These are phyloP conservation scores for Disparrhopalites patrizii DNA, from an alignment of 2,888 invertebrate genomes.

Conservation along the genomic window DNA sequence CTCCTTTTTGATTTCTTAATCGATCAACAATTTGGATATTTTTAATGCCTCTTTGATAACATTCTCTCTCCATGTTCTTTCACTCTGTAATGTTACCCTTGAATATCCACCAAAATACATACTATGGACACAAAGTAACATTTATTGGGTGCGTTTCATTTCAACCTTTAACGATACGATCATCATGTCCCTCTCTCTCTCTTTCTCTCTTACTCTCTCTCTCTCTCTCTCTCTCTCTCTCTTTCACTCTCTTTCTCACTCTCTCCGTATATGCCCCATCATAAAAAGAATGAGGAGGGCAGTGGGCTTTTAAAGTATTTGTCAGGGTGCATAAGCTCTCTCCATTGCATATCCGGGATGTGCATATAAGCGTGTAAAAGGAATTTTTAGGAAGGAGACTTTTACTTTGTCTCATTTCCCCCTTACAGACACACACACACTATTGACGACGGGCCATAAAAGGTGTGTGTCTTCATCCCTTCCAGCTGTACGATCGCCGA, in stretches of 20 bases:
- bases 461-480: slow-evolving; percentile 27
- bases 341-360: slow-evolving; percentile 23
- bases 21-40: slow-evolving; percentile 1
- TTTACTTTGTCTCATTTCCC: slow-evolving; percentile 29
- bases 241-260: no score
- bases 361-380: slow-evolving; percentile 20
- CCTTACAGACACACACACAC: slow-evolving; percentile 11
- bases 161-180: slow-evolving; percentile 20
- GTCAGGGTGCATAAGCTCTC: slow-evolving; percentile 11
- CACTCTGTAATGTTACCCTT: neutral
- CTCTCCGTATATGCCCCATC: no score
- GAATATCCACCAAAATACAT: neutral
- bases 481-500: slow-evolving; percentile 14
- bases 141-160: slow-evolving; percentile 16
- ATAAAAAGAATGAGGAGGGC: slow-evolving; percentile 9
- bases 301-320: slow-evolving; percentile 3
- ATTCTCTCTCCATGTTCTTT: neutral
- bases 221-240: no score
- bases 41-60: neutral
- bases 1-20: slow-evolving; percentile 14
- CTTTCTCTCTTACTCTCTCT: no score
- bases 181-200: slow-evolving; percentile 8
- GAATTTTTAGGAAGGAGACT: slow-evolving; percentile 26
- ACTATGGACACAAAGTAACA: slow-evolving; percentile 8
- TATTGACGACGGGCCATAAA: slow-evolving; percentile 26